phyloP scores from a whole-genome alignment of 2,888 invertebrate species.

The Malthinus seriepunctatus region DNA sequence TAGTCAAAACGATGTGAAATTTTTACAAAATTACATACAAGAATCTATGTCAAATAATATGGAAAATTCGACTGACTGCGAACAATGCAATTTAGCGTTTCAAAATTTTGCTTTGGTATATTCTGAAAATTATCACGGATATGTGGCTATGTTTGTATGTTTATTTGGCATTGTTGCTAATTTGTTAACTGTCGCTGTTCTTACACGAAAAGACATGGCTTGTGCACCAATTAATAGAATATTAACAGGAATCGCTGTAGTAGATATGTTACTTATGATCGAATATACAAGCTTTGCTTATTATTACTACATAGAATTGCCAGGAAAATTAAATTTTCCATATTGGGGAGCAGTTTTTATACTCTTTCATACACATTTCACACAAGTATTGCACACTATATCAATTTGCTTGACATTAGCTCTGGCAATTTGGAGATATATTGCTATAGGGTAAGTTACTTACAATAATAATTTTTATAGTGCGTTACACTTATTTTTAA shows the following conservation, averaged over 20 bases:
- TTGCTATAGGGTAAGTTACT: conserved; percentile 74
- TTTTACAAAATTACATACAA: conserved; percentile 16
- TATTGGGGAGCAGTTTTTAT: conserved; percentile 75
- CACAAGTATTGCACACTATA: conserved; percentile 79
- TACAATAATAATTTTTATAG: background rate
- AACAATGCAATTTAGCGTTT: conserved; percentile 27
- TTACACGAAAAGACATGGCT: conserved; percentile 80
- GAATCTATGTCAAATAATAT: conserved; percentile 3
- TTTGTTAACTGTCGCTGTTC: conserved; percentile 81
- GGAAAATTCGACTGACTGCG: conserved; percentile 10
- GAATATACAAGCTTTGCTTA: conserved; percentile 79
- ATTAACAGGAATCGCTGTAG: conserved; percentile 81
- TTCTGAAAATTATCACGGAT: conserved; percentile 74
- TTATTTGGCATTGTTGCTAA: conserved; percentile 87
- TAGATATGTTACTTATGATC: conserved; percentile 88
- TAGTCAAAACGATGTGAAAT: conserved; percentile 11
- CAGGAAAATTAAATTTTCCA: conserved; percentile 67
- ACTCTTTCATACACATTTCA: conserved; percentile 80
- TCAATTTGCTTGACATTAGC: conserved; percentile 81
- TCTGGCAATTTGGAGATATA: conserved; percentile 85
- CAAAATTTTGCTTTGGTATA: conserved; percentile 64
- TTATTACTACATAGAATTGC: conserved; percentile 68
- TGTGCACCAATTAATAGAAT: conserved; percentile 85
- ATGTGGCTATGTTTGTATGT: conserved; percentile 81
- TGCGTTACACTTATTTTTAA: too few species aligned